These are phyloP conservation scores for Cinclus cinclus DNA, from an alignment of 2,113 vertebrate genomes.

Conservation along the genomic window DNA sequence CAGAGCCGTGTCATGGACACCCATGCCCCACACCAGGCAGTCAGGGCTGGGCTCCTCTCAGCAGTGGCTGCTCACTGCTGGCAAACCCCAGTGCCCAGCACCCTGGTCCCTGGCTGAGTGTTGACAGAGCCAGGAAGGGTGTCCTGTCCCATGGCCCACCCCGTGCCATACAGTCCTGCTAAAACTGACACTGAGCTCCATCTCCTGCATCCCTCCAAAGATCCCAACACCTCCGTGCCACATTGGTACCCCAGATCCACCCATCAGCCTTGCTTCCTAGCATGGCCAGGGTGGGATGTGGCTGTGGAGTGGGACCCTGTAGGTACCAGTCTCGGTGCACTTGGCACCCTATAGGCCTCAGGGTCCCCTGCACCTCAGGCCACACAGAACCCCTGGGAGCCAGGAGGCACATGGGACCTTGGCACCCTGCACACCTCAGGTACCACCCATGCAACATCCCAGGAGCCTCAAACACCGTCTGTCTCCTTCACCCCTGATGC, in stretches of 20 bases:
- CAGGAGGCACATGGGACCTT: not conserved
- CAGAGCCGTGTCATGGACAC: not conserved
- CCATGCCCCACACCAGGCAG: not conserved
- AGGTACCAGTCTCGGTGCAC: not conserved
- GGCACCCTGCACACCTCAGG: not conserved
- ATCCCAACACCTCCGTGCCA: accelerated
- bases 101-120: accelerated
- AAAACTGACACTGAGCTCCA: not conserved
- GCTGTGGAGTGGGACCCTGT: accelerated
- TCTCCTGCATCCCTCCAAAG: not conserved
- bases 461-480: not conserved
- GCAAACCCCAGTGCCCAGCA: not conserved
- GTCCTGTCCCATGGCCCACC: not conserved
- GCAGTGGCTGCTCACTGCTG: too few relatives aligned
- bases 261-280: not conserved
- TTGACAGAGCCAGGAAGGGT: not conserved
- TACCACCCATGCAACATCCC: too few relatives aligned
- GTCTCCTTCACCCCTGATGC: too few relatives aligned
- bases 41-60: too few relatives aligned
- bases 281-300: not conserved
- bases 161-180: accelerated
- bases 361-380: not conserved
- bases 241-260: not conserved
- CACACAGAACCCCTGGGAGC: not conserved
- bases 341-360: accelerated